Percentiles rank a stretch among this genome's conserved stretches.
Evolutionary conservation across 2,888 invertebrate species (phyloP).

Genomic region (Sesia bembeciformis): DNA sequence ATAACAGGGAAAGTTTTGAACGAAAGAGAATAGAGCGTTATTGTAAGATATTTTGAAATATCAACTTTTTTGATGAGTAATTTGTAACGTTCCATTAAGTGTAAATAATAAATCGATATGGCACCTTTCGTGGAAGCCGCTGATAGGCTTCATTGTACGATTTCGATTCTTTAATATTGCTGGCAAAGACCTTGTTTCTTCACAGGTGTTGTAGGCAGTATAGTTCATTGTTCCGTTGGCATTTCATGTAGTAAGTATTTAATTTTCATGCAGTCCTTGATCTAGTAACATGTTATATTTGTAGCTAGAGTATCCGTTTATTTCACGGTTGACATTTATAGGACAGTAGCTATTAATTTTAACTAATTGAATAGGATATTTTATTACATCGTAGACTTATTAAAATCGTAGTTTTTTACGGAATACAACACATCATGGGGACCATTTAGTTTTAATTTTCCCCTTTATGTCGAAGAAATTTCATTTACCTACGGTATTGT

Average conservation of each 20-base stretch:
- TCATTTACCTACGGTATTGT: no score
- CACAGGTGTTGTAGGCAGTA: conserved; percentile 11
- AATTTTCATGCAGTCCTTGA: conserved; percentile 25
- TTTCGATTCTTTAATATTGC: conserved; percentile 5
- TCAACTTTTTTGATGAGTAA: conserved; percentile 15
- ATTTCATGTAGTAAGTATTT: conserved; percentile 22
- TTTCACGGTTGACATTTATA: not conserved
- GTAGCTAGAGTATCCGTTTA: not conserved
- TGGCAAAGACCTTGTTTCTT: conserved; percentile 11
- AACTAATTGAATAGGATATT: no score
- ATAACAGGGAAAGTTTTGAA: no score
- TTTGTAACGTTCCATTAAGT: conserved; percentile 8
- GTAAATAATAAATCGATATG: conserved; percentile 13
- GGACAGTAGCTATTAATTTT: not conserved
- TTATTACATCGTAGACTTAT: no score
- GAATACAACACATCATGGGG: no score
- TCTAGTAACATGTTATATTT: conserved; percentile 14
- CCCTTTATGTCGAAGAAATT: no score
- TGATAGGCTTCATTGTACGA: conserved; percentile 7
- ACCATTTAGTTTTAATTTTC: no score
- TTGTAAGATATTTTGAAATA: no score
- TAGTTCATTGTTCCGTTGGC: conserved; percentile 27
- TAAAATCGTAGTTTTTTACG: no score
- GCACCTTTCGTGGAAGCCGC: conserved; percentile 10
- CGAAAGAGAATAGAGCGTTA: not conserved